Conservation (phyloP, 2,888 invertebrate species). For the Macropis europaea region DNA sequence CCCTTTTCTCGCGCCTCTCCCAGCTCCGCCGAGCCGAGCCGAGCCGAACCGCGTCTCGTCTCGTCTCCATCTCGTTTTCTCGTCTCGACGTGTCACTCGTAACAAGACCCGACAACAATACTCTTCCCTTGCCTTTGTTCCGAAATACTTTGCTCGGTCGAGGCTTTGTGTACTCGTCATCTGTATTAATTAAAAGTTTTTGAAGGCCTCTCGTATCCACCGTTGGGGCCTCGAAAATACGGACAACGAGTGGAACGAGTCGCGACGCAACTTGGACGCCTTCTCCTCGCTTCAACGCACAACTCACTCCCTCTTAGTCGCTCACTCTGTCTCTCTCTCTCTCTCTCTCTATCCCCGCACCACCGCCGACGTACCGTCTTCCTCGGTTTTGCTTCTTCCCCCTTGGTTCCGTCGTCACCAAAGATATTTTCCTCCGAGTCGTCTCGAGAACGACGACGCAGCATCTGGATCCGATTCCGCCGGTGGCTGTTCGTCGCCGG, state of each 20-base stretch:
- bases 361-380: background rate
- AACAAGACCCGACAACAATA: conserved; percentile 76
- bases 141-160: conserved; percentile 67
- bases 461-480: conserved; percentile 18
- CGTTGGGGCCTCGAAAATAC: conserved; percentile 46
- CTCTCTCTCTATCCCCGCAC: background rate
- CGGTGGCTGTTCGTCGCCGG: background rate
- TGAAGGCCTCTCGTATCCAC: conserved; percentile 60
- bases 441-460: background rate
- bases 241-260: conserved; percentile 38
- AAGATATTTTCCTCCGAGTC: conserved; percentile 4
- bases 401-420: background rate
- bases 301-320: background rate
- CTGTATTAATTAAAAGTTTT: conserved; percentile 76
- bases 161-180: conserved; percentile 67
- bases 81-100: conserved; percentile 67
- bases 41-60: too few species aligned
- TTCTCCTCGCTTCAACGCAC: conserved; percentile 1
- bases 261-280: background rate
- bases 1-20: conserved; percentile 20
- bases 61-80: conserved; percentile 34
- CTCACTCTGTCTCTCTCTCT: background rate
- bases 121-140: conserved; percentile 69
- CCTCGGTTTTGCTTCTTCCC: background rate
- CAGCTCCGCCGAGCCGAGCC: too few species aligned